These are phyloP conservation scores for Brachirus orientalis DNA, from an alignment of 2,113 vertebrate genomes.

Conservation along the genomic window DNA sequence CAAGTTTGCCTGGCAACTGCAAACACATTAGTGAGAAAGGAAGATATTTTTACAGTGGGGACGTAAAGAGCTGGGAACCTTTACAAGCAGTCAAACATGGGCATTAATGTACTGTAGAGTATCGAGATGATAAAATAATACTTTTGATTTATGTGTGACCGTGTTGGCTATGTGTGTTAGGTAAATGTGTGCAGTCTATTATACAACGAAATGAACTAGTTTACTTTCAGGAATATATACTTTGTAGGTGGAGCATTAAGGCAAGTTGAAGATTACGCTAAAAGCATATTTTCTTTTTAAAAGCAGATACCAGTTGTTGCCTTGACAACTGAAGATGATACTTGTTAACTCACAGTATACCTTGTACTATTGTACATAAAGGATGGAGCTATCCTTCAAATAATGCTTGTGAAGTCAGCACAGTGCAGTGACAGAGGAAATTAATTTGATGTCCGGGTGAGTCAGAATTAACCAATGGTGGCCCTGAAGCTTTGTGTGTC, in stretches of 20 bases:
- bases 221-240: conserved; percentile 28
- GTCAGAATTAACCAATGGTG: conserved; percentile 14
- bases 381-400: conserved; percentile 4
- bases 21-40: conserved; percentile 42
- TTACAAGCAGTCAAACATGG: conserved; percentile 46
- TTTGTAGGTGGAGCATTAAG: conserved; percentile 25
- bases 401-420: conserved; percentile 22
- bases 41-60: conserved; percentile 27
- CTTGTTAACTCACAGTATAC: too few relatives aligned
- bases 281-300: too few relatives aligned
- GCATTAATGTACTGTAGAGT: conserved; percentile 47
- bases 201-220: conserved; percentile 26
- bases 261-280: background rate
- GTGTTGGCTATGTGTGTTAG: conserved; percentile 33
- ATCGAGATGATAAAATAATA: conserved; percentile 42
- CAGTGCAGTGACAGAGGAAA: conserved; percentile 5
- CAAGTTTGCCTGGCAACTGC: conserved; percentile 44
- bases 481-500: conserved; percentile 30
- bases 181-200: conserved; percentile 44
- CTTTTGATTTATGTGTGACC: conserved; percentile 47
- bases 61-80: conserved; percentile 35
- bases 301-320: too few relatives aligned
- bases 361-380: conserved; percentile 19
- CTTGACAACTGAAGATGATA: background rate
- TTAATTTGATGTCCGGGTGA: conserved; percentile 16